Conservation (phyloP, 2,113 vertebrate species). For the Fulmarus glacialis region DNA sequence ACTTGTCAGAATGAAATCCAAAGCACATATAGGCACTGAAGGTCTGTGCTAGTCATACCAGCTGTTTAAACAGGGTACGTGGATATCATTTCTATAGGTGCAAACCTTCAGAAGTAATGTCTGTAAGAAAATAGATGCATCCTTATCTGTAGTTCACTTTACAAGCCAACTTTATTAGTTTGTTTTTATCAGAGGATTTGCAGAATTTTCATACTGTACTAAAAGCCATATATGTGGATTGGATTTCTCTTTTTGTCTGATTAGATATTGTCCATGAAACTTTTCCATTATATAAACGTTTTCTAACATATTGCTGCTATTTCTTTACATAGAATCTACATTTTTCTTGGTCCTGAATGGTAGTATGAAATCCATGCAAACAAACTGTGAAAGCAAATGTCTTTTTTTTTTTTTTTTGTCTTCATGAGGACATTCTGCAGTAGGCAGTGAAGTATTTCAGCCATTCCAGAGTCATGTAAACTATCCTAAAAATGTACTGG, state of each 20-base stretch:
- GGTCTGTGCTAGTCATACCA: background rate
- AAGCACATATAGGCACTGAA: background rate
- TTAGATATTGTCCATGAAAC: background rate
- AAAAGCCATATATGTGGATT: background rate
- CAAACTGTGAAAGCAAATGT: constrained; percentile 17
- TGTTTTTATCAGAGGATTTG: background rate
- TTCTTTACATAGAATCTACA: background rate
- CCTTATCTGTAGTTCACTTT: background rate
- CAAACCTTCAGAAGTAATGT: background rate
- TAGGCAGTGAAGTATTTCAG: constrained; percentile 80
- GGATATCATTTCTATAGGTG: background rate
- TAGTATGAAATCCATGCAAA: background rate
- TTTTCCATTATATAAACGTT: background rate
- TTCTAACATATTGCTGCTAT: background rate
- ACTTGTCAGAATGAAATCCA: background rate
- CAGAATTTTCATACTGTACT: background rate
- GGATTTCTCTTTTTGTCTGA: background rate
- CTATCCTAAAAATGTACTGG: constrained; percentile 78
- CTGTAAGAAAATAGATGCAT: background rate
- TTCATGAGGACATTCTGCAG: constrained; percentile 70
- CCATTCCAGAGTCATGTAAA: constrained; percentile 79
- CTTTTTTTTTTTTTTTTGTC: background rate
- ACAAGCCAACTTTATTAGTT: background rate
- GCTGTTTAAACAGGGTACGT: background rate
- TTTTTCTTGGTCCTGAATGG: background rate